phyloP scores from a whole-genome alignment of 2,888 invertebrate species.

The Lasius platythorax region DNA sequence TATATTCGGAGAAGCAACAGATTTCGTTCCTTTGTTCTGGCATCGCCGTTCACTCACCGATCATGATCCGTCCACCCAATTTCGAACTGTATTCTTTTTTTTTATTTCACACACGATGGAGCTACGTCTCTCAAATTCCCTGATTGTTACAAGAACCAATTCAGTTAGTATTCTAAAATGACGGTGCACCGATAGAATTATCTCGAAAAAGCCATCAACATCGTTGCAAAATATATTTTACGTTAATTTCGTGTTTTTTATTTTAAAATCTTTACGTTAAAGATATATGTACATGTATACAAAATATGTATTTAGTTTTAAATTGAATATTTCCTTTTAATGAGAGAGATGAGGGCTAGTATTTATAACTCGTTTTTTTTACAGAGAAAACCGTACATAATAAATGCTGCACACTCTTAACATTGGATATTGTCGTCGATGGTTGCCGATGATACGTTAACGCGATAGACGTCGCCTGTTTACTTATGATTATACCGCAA shows the following conservation, averaged over 20 bases:
- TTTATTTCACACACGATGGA: conserved; percentile 47
- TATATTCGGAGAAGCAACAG: conserved; percentile 59
- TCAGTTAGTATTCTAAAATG: conserved; percentile 30
- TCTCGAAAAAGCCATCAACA: neutral
- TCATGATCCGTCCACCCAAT: conserved; percentile 45
- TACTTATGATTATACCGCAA: conserved; percentile 85
- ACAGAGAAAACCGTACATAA: neutral
- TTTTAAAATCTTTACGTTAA: neutral
- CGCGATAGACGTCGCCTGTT: conserved; percentile 79
- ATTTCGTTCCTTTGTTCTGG: conserved; percentile 45
- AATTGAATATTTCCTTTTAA: neutral
- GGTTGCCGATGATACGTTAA: conserved; percentile 73
- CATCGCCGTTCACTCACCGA: conserved; percentile 44
- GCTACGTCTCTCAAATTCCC: conserved; percentile 43
- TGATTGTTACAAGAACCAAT: conserved; percentile 35
- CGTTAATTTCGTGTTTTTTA: neutral
- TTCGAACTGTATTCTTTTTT: conserved; percentile 40
- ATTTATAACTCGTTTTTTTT: neutral
- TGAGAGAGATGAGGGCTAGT: neutral
- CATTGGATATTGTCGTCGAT: conserved; percentile 58
- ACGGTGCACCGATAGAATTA: conserved; percentile 12
- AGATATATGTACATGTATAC: too few relatives aligned
- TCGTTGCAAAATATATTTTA: neutral
- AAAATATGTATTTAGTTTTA: neutral
- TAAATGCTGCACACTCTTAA: conserved; percentile 29